phyloP scores from a whole-genome alignment of 37 sponge, comb jelly and placozoan genomes.

The Chondrosia reniformis region DNA sequence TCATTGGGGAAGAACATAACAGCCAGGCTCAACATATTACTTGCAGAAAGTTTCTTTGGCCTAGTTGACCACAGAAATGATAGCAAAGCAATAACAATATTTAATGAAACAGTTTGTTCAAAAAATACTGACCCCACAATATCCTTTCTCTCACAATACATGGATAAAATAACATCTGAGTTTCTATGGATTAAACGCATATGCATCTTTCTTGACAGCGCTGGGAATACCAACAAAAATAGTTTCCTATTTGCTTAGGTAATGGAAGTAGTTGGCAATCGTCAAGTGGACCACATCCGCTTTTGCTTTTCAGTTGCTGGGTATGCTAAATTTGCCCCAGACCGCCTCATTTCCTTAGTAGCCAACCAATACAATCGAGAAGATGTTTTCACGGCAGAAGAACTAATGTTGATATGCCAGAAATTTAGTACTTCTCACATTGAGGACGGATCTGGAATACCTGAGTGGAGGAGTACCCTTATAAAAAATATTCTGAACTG shows the following conservation, averaged over 20 bases:
- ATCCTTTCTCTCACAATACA: conserved; percentile 19
- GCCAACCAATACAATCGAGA: background rate
- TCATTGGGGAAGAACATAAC: conserved; percentile 28
- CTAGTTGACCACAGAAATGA: conserved; percentile 31
- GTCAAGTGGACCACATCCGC: background rate
- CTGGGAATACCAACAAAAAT: conserved; percentile 42
- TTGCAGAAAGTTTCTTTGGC: conserved; percentile 44
- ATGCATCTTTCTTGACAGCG: conserved; percentile 39
- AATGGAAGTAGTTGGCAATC: background rate
- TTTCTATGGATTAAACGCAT: conserved; percentile 31
- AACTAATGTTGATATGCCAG: background rate
- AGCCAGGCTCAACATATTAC: conserved; percentile 45
- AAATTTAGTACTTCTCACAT: background rate
- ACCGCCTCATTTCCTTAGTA: background rate
- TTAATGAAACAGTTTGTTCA: conserved; percentile 38
- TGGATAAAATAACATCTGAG: background rate
- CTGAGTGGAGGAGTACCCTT: background rate
- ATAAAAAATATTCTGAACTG: background rate
- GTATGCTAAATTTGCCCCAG: background rate
- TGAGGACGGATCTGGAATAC: background rate
- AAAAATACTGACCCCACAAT: conserved; percentile 45
- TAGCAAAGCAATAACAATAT: background rate
- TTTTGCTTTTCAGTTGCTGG: background rate
- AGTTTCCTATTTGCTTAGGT: conserved; percentile 1
- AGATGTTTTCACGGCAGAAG: background rate